phyloP scores from a whole-genome alignment of 1,140 invertebrate species.

The Telenomus remus region DNA sequence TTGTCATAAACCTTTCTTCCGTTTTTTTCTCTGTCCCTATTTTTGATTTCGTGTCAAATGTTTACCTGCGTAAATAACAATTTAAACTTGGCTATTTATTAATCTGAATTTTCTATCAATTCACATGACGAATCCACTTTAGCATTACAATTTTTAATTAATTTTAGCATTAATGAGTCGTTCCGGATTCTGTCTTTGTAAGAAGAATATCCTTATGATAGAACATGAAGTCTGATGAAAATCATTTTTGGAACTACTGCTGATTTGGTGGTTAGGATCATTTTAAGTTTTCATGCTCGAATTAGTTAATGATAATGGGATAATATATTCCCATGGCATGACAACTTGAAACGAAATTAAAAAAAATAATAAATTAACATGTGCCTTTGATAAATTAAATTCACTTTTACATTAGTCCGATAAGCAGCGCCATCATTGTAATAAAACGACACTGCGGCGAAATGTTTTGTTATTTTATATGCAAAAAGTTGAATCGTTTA shows the following conservation, averaged over 20 bases:
- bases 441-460: conserved; percentile 12
- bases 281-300: conserved; percentile 20
- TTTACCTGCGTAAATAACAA: conserved; percentile 12
- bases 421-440: conserved; percentile 23
- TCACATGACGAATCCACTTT: conserved; percentile 16
- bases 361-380: conserved; percentile 2
- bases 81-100: conserved; percentile 31
- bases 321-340: background rate
- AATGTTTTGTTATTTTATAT: conserved; percentile 1
- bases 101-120: conserved; percentile 17
- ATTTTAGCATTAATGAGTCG: conserved; percentile 7
- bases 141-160: too few relatives aligned
- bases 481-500: background rate
- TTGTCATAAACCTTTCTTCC: background rate
- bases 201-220: too few relatives aligned
- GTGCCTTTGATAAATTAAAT: conserved; percentile 43
- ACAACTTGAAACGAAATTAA: background rate
- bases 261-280: conserved; percentile 28
- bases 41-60: conserved; percentile 13
- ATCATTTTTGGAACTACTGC: conserved; percentile 14
- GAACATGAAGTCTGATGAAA: too few relatives aligned
- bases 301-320: background rate
- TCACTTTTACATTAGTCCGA: conserved; percentile 26
- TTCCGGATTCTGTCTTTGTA: conserved; percentile 2
- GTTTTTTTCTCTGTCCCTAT: background rate